These are phyloP conservation scores for Toxotes jaculatrix DNA, from an alignment of 2,113 vertebrate genomes.

Conservation along the genomic window DNA sequence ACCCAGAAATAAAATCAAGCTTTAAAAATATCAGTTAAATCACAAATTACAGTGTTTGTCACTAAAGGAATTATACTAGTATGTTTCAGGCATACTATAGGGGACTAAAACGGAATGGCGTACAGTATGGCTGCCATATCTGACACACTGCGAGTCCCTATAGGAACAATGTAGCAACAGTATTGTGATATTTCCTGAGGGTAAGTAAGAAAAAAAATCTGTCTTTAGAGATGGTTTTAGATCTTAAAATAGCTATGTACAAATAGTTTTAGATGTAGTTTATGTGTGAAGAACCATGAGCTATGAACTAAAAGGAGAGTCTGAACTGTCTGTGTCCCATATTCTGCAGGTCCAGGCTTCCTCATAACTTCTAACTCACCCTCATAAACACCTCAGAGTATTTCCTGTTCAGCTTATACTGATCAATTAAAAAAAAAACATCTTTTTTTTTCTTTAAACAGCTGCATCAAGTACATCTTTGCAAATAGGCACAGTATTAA, in stretches of 20 bases:
- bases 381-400: conserved; percentile 84
- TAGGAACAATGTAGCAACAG: not conserved
- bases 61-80: not conserved
- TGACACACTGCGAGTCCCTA: not conserved
- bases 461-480: conserved; percentile 22
- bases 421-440: conserved; percentile 76
- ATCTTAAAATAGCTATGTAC: not conserved
- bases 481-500: not conserved
- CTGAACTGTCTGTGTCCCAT: conserved; percentile 52
- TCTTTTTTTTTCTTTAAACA: conserved; percentile 27
- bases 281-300: not conserved
- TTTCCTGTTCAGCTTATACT: conserved; percentile 82
- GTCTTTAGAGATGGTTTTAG: not conserved
- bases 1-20: not conserved
- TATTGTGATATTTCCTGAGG: not conserved
- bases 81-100: not conserved
- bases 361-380: conserved; percentile 74
- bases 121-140: not conserved
- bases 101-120: not conserved
- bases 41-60: not conserved
- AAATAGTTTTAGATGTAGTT: not conserved
- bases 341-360: conserved; percentile 57
- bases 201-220: too few relatives aligned
- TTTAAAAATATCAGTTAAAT: not conserved
- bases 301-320: conserved; percentile 9